phyloP scores from a whole-genome alignment of 1,140 invertebrate species.

The Alviniconcha marisindica region DNA sequence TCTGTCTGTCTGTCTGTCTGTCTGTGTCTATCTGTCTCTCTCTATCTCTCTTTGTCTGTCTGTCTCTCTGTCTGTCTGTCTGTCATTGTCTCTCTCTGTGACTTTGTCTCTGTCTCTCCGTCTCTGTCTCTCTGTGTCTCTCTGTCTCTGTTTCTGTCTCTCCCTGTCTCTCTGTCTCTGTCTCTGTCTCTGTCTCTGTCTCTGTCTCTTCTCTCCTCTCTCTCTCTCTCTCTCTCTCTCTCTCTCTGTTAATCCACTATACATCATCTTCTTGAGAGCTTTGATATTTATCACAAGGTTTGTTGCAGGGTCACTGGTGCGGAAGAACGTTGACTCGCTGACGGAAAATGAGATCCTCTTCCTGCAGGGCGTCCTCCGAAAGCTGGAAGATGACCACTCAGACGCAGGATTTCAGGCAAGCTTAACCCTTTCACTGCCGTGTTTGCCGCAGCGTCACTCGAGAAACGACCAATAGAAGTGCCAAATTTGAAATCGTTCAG shows the following conservation, averaged over 20 bases:
- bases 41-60: neutral
- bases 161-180: neutral
- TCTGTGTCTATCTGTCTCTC: too few relatives aligned
- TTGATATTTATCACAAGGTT: neutral
- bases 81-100: neutral
- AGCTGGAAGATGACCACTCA: neutral
- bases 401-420: neutral
- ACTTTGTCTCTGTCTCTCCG: neutral
- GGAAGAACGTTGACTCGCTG: constrained; percentile 18
- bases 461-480: too few relatives aligned
- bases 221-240: neutral
- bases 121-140: constrained; percentile 24
- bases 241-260: too few relatives aligned
- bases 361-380: neutral
- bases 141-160: constrained; percentile 22
- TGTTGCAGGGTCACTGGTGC: constrained; percentile 12
- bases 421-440: too few relatives aligned
- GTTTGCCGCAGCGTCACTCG: too few relatives aligned
- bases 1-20: too few relatives aligned
- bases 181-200: constrained; percentile 1
- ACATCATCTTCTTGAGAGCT: too few relatives aligned
- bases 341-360: neutral
- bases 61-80: neutral
- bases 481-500: too few relatives aligned
- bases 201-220: neutral